Evolutionary conservation across 2,113 vertebrate species (phyloP), one percentile per base, ranked within the genome.

Genomic region (Bostrychus sinensis): DNA sequence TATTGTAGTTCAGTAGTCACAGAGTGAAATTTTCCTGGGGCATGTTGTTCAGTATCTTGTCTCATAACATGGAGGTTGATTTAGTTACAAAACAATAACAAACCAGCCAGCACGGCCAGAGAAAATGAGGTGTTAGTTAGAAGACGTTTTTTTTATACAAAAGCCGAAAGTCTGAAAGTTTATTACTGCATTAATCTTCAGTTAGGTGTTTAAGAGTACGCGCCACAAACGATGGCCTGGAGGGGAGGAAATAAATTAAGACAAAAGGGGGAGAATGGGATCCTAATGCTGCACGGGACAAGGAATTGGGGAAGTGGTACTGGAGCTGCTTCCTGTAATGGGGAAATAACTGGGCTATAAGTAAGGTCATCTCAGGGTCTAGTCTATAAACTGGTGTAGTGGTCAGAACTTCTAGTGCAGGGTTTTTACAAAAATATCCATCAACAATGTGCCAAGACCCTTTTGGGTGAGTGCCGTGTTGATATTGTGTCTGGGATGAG

Each of bases 191-290:
- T 89, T 82, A 66, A 76, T 86, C 71, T 86, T 78, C 78, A 80
- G 75, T 67, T 77, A 82, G 75, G 75, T 83, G 81, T 87, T 83
- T n/a, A n/a, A 81, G 74, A 83, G 78, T 82, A 82, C 72, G 80
- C 81, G 77, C 80, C 78, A 50, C 63, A 45, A 45, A 63, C 58
- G 23, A 54, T 51, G 78, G 82, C 73, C 79, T 80, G 71, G 60
- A 81, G 62, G 72, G 72, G 53, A 74, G 84, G 81, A 87, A 90
- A 90, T 91, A 90, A 90, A 90, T 88, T 90, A 88, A 80, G 87
- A 87, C 81, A 51, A 11, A 23, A 38, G 36, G 6, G 36, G 37
- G 58, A 38, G 61, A 57, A 16, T 39, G 22, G 0, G 23, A 54
- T 68, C 56, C 70, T 62, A 23, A 75, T 51, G 74, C 72, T 66